Conservation (phyloP, 1,140 invertebrate species). For the Drosophila teissieri region DNA sequence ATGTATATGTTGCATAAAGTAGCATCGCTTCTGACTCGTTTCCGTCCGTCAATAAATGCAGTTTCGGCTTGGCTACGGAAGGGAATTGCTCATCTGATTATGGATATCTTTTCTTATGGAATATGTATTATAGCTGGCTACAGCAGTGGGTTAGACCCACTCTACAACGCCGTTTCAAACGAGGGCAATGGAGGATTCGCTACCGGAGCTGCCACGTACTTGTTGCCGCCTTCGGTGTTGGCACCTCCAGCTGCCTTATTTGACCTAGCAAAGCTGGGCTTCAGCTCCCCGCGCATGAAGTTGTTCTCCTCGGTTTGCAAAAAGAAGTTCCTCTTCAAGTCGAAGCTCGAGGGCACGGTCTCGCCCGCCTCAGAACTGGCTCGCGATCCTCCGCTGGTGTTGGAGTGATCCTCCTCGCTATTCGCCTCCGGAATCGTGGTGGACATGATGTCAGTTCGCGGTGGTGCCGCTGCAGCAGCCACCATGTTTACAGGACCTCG, state of each 20-base stretch:
- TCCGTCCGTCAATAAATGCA: conserved; percentile 52
- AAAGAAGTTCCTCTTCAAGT: conserved; percentile 83
- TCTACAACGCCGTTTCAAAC: conserved; percentile 77
- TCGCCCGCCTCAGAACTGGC: conserved; percentile 50
- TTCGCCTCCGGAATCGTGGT: conserved; percentile 93
- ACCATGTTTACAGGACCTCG: conserved; percentile 85
- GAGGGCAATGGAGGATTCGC: conserved; percentile 64
- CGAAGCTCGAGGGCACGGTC: conserved; percentile 51
- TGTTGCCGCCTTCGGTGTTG: conserved; percentile 48
- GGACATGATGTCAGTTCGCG: conserved; percentile 91
- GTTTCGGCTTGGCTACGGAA: conserved; percentile 58
- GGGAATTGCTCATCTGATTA: conserved; percentile 60
- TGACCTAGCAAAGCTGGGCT: conserved; percentile 60
- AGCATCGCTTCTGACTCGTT: conserved; percentile 72
- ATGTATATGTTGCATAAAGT: conserved; percentile 74
- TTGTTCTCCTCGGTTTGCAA: conserved; percentile 84
- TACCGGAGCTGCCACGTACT: conserved; percentile 47
- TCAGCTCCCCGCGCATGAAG: conserved; percentile 83
- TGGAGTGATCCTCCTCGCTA: conserved; percentile 88
- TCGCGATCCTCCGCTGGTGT: conserved; percentile 62
- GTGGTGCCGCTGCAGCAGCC: conserved; percentile 89
- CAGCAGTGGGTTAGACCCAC: conserved; percentile 65
- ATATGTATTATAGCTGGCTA: conserved; percentile 48
- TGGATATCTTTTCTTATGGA: conserved; percentile 68
- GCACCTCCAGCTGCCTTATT: conserved; percentile 15